Evolutionary conservation across 2,113 vertebrate genomes (phyloP), one percentile per base, ranked within the genome.

Genomic region (Oryzias celebensis): DNA sequence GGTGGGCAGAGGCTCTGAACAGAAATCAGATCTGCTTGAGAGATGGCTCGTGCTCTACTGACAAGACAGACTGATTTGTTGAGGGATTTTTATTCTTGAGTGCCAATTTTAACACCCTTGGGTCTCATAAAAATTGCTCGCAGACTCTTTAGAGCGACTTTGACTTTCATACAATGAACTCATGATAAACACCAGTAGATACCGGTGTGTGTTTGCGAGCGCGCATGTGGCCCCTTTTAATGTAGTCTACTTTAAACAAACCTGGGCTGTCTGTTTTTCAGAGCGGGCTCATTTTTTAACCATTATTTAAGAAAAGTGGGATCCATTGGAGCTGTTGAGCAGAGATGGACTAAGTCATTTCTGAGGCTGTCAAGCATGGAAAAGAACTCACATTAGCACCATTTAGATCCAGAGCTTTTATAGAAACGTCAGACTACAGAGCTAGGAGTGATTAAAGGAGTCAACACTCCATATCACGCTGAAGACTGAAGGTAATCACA

Each of bases 371-470:
- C 73, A 65, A 75, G 83, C 82, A 68, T 49, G 52, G 80, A 83
- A 83, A 84, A 81, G 80, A 68, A 50, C 64, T 76, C 78, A 69
- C 71, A 83, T 87, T 69, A 85, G 83, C 71, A 80, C 88, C 79
- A 80, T 87, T 83, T 84, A 86, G 83, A 83, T 66, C 67, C 72
- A 55, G 68, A 67, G 26, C 82, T 82, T 85, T 82, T 70, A 87
- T 83, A 75, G 75, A 89, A 85, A 87, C 83, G 85, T 89, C 85
- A 90, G 87, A 80, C 62, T 74, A 58, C 56, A 31, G 79, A 73
- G 67, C 82, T 89, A 86, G 81, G 85, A 86, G 85, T 89, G 83
- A 90, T 89, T 88, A 87, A 47, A 44, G 76, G 66, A 51, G 76
- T 68, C 65, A 76, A 81, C 65, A 53, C 24, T 60, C 36, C 68